phyloP scores from a whole-genome alignment of 37 sponge, comb jelly and placozoan species.

The Hexactinellida sp. region DNA sequence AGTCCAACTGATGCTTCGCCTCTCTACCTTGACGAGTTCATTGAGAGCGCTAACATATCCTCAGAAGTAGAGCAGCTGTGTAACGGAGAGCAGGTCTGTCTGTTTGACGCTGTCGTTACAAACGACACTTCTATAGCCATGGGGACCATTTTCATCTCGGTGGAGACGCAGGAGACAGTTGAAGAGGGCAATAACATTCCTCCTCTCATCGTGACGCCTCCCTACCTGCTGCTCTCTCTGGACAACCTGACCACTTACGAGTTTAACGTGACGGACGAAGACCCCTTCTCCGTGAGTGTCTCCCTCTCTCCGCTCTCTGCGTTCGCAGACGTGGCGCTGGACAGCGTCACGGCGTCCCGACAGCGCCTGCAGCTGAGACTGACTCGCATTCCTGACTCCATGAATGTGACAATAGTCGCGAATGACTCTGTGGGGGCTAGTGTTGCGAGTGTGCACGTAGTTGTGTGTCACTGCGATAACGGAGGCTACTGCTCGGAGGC shows the following conservation, averaged over 20 bases:
- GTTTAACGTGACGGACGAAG: conserved; percentile 5
- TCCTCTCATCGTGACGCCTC: conserved; percentile 1
- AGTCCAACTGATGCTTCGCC: not conserved
- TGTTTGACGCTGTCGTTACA: not conserved
- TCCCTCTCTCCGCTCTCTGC: not conserved
- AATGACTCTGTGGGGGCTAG: not conserved
- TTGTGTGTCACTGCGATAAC: not conserved
- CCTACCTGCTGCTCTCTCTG: not conserved
- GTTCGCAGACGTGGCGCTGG: not conserved
- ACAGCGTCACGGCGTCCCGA: not conserved
- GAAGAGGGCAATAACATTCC: not conserved
- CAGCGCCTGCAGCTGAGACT: not conserved
- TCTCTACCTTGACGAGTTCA: not conserved
- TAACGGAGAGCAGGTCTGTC: not conserved
- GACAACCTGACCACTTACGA: conserved; percentile 3
- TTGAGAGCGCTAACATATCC: not conserved
- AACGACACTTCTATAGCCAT: conserved; percentile 1
- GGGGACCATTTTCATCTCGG: not conserved
- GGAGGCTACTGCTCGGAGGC: not conserved
- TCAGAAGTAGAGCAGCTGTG: not conserved
- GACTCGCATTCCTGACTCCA: not conserved
- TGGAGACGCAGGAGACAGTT: not conserved
- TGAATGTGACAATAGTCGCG: conserved; percentile 2
- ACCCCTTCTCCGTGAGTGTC: not conserved
- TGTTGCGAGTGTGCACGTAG: not conserved